These are phyloP conservation scores for Ceryle rudis DNA, from an alignment of 2,797 vertebrate species.

Conservation along the genomic window DNA sequence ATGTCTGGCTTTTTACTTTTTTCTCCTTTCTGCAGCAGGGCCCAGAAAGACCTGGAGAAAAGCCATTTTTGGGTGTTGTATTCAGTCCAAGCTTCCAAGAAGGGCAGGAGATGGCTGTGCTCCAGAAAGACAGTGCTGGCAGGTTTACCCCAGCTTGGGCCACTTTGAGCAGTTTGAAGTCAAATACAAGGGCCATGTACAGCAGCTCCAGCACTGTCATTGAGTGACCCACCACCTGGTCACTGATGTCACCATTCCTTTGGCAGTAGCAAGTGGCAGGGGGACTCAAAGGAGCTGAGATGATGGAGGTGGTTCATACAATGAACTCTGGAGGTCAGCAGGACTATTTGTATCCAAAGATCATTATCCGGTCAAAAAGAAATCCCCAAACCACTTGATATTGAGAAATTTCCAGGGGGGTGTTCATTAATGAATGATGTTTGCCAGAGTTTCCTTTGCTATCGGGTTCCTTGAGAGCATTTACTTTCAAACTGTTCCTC, in stretches of 20 bases:
- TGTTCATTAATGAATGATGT: not conserved
- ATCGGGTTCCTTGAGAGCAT: not conserved
- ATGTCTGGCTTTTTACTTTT: not conserved
- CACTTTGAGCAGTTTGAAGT: not conserved
- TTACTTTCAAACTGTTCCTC: not conserved
- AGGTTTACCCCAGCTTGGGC: not conserved
- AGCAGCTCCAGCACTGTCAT: not conserved
- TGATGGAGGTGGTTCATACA: not conserved
- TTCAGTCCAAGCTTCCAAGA: not conserved
- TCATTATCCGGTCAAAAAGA: not conserved
- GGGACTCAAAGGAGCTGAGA: not conserved
- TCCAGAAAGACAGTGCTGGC: not conserved
- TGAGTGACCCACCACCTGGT: rapidly evolving
- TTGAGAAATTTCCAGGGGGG: not conserved
- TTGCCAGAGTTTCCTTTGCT: not conserved
- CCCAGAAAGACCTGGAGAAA: not conserved
- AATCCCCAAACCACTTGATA: not conserved
- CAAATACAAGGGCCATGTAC: not conserved
- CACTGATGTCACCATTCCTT: not conserved
- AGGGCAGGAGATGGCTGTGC: not conserved
- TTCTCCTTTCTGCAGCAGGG: not conserved
- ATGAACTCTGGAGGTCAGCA: not conserved
- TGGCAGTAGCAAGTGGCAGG: not conserved
- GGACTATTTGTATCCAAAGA: not conserved
- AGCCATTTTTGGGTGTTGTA: not conserved